Base-by-base conservation (phyloP, 2,113 vertebrate species). In the Sphaerodactylus townsendi region DNA sequence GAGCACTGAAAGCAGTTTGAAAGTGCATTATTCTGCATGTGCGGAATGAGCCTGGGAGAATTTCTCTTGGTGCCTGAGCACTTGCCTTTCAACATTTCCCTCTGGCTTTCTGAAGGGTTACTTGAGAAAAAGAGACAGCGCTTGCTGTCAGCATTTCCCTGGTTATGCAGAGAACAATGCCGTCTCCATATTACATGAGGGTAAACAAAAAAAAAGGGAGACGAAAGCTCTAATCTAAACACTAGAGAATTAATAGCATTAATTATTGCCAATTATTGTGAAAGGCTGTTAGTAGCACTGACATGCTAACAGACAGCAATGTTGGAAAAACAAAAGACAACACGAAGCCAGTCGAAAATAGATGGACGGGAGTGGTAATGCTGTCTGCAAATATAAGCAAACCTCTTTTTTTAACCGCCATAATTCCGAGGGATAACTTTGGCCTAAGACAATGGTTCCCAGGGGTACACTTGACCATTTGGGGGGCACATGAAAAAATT, bases 221-320 rank as follows among this genome's bases (percentile, higher is more conserved):
- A 11, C 7, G 19, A 2, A 15, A 46, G 25, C 39, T 69, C 7
- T 69, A 4, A 72, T 75, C 35, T 82, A 37, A 65, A n/a, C 1
- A 35, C 14, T 59, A 75, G 37, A 23, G 44, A 79, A 81, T 13
- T 6, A 79, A 48, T 44, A 69, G 25, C 44, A 83, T 77, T 53
- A 80, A 80, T 80, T 80, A 80, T 28, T 56, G 35, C 17, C 86
- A 85, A 70, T 78, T 85, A 65, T 41, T 37, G 50, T 37, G 28
- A 66, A 74, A 84, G 44, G 25, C n/a, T 83, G 62, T 39, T 81
- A n/a, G 30, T 5, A 74, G 46, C 28, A 64, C 5, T 15, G 75
- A 65, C 72, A 28, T 66, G 30, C 77, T 59, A 39, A 59, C 15
- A 81, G 72, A 41, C 50, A 81, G 64, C 37, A 75, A n/a, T 68